Conservation (phyloP, 2,888 invertebrate species). For the Ochropacha duplaris region DNA sequence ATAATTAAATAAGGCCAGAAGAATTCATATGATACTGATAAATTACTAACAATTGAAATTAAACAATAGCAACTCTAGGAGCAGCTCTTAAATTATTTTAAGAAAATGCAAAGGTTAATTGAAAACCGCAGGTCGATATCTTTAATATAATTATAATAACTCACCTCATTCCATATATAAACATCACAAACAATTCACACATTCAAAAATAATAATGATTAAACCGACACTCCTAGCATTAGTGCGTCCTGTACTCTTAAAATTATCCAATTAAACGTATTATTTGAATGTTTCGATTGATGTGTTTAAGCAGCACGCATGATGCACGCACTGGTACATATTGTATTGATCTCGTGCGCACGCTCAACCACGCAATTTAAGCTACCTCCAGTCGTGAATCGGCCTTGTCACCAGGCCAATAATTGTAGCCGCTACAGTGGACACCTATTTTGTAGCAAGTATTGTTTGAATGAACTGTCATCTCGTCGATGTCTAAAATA, state of each 20-base stretch:
- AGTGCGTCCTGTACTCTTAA: neutral
- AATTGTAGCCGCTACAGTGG: conserved; percentile 12
- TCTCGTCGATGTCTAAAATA: neutral
- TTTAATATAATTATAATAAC: neutral
- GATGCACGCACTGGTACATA: conserved; percentile 36
- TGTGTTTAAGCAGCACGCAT: conserved; percentile 27
- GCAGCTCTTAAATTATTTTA: too few relatives aligned
- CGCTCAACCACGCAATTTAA: conserved; percentile 48
- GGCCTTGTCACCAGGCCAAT: conserved; percentile 51
- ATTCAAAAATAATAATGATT: neutral
- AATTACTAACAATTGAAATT: too few relatives aligned
- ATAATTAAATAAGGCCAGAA: too few relatives aligned
- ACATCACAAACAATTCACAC: neutral
- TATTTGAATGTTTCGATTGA: conserved; percentile 4
- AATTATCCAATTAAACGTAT: neutral
- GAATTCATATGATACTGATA: too few relatives aligned
- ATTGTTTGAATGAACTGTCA: neutral
- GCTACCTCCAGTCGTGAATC: conserved; percentile 36
- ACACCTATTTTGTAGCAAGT: neutral
- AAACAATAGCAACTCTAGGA: too few relatives aligned
- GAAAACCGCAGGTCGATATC: too few relatives aligned
- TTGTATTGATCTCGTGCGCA: conserved; percentile 48
- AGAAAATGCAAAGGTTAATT: too few relatives aligned
- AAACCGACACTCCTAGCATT: neutral
- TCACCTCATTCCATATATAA: neutral